A percentile compares a stretch with the other conserved stretches of the same genome.
phyloP scores from a whole-genome alignment of 2,113 vertebrate species.

The Epinephelus fuscoguttatus region DNA sequence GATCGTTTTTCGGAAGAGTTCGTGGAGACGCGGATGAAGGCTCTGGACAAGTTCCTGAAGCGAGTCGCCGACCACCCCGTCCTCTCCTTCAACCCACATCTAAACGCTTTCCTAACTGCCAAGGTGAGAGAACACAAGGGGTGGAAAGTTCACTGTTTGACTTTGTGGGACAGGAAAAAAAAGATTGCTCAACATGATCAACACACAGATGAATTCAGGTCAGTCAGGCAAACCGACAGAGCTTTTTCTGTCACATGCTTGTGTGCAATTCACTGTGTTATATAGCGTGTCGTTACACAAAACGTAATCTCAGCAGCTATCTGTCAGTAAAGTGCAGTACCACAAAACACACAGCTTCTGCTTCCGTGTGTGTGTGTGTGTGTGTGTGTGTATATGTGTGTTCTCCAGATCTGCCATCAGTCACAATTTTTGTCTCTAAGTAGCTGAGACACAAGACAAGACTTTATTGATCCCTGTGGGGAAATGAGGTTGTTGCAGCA shows the following conservation, averaged over 20 bases:
- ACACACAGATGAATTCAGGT: neutral
- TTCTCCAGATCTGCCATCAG: slow-evolving; percentile 4
- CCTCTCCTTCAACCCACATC: slow-evolving; percentile 96
- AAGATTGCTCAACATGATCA: neutral
- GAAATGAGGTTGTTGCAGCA: slow-evolving; percentile 34
- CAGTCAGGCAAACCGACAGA: neutral
- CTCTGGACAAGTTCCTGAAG: slow-evolving; percentile 97
- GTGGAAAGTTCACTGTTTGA: neutral
- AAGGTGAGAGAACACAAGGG: slow-evolving; percentile 85
- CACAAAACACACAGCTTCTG: neutral
- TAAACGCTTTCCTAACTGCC: slow-evolving; percentile 93
- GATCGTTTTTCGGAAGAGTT: slow-evolving; percentile 99
- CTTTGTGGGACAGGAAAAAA: neutral
- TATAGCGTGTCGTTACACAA: neutral
- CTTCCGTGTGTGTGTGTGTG: neutral
- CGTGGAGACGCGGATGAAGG: slow-evolving; percentile 96
- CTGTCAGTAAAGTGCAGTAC: neutral
- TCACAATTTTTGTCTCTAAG: slow-evolving; percentile 13
- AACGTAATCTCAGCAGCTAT: neutral
- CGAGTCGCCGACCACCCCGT: slow-evolving; percentile 96
- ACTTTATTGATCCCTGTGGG: slow-evolving; percentile 39
- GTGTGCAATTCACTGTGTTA: neutral
- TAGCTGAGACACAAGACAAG: slow-evolving; percentile 15
- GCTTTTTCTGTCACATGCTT: neutral
- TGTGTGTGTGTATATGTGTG: neutral